Conservation (phyloP, 1,140 invertebrate genomes). For the Papilio aristodemus region DNA sequence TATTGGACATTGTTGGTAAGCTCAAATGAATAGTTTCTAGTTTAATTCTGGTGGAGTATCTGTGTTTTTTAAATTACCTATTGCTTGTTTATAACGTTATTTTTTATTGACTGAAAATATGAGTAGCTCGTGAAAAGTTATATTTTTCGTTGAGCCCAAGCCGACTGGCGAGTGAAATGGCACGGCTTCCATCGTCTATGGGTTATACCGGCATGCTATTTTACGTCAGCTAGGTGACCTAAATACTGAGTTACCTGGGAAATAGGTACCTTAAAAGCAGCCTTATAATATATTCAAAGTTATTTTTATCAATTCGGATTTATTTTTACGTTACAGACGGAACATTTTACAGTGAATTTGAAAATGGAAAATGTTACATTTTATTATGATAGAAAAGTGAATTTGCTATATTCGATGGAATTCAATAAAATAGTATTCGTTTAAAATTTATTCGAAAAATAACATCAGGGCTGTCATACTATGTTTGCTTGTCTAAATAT, state of each 20-base stretch:
- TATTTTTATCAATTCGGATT: constrained; percentile 13
- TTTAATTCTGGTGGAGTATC: no score
- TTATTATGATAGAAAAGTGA: no score
- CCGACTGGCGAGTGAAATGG: constrained; percentile 12
- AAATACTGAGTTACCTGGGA: constrained; percentile 31
- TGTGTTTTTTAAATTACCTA: not conserved
- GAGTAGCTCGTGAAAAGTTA: constrained; percentile 1
- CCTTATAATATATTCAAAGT: constrained; percentile 15
- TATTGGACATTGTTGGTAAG: no score
- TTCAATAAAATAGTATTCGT: no score
- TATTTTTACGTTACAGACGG: no score
- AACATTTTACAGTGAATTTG: no score
- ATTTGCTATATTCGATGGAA: no score
- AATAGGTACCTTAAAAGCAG: constrained; percentile 11
- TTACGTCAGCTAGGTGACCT: constrained; percentile 30
- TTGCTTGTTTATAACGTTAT: not conserved
- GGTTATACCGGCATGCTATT: constrained; percentile 25
- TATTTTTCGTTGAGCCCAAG: not conserved
- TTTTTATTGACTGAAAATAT: constrained; percentile 1
- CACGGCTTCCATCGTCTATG: constrained; percentile 31
- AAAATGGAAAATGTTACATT: no score
- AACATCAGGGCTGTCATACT: no score
- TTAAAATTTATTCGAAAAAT: no score
- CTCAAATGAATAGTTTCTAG: no score
- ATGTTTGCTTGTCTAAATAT: no score